Evolutionary conservation across 2,113 vertebrate species (phyloP), one percentile per base, ranked within the genome.

Genomic region (Tetrax tetrax): DNA sequence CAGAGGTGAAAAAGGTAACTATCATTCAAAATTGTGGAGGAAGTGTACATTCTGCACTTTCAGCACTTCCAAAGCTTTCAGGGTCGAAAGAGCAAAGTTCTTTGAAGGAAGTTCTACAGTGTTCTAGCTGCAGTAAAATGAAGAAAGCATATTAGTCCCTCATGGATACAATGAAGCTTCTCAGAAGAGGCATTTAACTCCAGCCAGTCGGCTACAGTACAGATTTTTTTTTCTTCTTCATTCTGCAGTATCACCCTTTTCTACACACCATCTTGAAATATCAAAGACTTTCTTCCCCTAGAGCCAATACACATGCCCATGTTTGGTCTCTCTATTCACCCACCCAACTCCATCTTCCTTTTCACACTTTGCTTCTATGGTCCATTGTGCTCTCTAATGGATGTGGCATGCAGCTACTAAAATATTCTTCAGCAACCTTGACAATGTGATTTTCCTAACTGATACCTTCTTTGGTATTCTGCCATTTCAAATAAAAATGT

Each of bases 281-380:
- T 2, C 33, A 45, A 83, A 76, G 9, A 63, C 17, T 70, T 77
- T 65, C 37, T 81, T 57, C 9, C 10, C 15, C 15, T 70, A 27
- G 12, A 69, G 19, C 41, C 4, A 78, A 45, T 24, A 83, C 0
- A 2, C 27, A 43, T 1, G 0, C n/a, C 16, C 21, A 50, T 8
- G 14, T 10, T 37, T 76, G 33, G 9, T 72, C 47, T 66, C 38
- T 29, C 41, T 66, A 27, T 27, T 50, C 60, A 61, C 22, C 12
- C 19, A 16, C 9, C 11, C 2, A 51, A 89, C 37, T 6, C 2
- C 12, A 48, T 6, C 15, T 70, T 75, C 17, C n/a, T 21, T 59
- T 65, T 64, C 51, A 7, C 16, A 35, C 51, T 75, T 75, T 56
- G 33, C 60, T 81, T 61, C 31, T 48, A 20, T 7, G 12, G 11